Evolutionary conservation across 2,888 invertebrate species (phyloP), one percentile per base, ranked within the genome.

Genomic region (Ellobium chinense): DNA sequence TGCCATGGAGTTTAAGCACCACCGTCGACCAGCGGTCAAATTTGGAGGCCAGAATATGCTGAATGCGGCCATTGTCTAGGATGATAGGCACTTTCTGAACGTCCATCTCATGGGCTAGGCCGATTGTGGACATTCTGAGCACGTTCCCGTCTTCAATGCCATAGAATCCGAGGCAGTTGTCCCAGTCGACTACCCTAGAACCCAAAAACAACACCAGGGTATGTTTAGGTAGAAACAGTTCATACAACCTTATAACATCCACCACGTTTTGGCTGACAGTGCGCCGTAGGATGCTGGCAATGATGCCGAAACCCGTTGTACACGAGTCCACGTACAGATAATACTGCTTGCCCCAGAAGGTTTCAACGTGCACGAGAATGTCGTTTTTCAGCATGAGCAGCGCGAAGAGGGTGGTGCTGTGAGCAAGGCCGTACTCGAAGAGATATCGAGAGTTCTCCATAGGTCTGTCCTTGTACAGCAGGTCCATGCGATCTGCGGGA

Each of bases 301-400:
- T 86, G 36, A 89, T 84, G 34, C 87, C 86, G 70, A 85, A 86
- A 1, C 87, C 87, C 24, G 88, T 89, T 70, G 87, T 88, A 63
- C 89, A 89, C 12, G 88, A 85, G 65, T 89, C 90, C 2, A 89
- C 86, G 70, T 88, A 89, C 21, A 91, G 80, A 37, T 87, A 81
- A 73, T 91, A 91, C 0, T 46, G 78, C 34, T 83, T 87, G n/a
- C 89, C 90, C 91, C 91, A 91, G 85, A 91, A 91, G 31, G 90
- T 90, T 66, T 89, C 86, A 14, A 91, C 85, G 69, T 88, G 86
- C 7, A 91, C 80, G 5, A 86, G 69, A 24, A 89, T 70, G 69
- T 87, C 87, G 81, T 87, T 86, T 58, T 85, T 84, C 12, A 89
- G 85, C 73, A 88, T 89, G 27, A 91, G 85, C 75, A 89, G 82